These are phyloP conservation scores for Sarcophaga carnaria DNA, from an alignment of 2,888 invertebrate species.

Conservation along the genomic window DNA sequence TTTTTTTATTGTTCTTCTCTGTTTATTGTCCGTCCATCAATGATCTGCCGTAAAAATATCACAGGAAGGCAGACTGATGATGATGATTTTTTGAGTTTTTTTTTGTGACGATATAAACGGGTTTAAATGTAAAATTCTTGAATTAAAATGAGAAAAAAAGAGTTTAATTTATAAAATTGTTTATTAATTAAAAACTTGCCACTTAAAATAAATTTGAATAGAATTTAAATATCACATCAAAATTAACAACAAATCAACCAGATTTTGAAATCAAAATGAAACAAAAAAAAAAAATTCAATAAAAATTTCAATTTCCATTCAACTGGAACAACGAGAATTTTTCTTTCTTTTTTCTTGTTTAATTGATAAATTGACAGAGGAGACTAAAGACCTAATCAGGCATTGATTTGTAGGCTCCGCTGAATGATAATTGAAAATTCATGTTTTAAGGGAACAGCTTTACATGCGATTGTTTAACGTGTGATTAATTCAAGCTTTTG, in stretches of 20 bases:
- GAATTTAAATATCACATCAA: neutral
- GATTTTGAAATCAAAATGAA: neutral
- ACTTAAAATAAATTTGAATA: neutral
- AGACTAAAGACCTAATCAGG: constrained; percentile 10
- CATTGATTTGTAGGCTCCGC: constrained; percentile 30
- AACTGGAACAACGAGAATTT: constrained; percentile 48
- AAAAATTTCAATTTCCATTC: constrained; percentile 12
- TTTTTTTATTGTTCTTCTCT: neutral
- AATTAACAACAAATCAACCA: neutral
- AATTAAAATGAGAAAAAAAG: neutral
- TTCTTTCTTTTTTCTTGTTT: neutral
- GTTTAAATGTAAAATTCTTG: constrained; percentile 9
- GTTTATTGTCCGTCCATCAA: neutral
- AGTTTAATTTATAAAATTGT: constrained; percentile 9
- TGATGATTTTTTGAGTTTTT: neutral
- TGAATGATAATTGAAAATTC: neutral
- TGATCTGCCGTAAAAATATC: neutral
- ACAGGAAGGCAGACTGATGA: neutral
- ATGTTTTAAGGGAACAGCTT: neutral
- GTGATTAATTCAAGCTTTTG: too few relatives aligned
- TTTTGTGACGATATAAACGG: constrained; percentile 8
- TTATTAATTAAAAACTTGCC: constrained; percentile 42
- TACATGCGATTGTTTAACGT: neutral
- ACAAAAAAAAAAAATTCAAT: neutral
- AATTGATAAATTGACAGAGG: neutral